Conservation (phyloP, 2,113 vertebrate genomes). For the Stegastes partitus region DNA sequence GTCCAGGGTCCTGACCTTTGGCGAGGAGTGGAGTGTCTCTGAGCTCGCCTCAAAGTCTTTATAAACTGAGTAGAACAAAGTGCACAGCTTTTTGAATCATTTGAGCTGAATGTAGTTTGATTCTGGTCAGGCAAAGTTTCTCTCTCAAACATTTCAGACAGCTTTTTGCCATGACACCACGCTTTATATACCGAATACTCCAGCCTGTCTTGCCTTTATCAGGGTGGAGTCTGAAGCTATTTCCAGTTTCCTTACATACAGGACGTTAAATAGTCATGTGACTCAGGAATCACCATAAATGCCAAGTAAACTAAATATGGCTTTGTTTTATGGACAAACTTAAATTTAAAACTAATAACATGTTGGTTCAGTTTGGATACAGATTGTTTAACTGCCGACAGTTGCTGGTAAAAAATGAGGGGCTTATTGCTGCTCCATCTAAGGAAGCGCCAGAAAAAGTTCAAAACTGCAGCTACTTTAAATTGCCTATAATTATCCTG, state of each 20-base stretch:
- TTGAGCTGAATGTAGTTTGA: conserved; percentile 17
- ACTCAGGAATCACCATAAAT: neutral
- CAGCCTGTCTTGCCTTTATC: neutral
- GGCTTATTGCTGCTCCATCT: too few relatives aligned
- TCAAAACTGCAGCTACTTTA: too few relatives aligned
- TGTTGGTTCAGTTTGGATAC: too few relatives aligned
- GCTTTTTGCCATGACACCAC: neutral
- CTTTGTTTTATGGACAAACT: neutral
- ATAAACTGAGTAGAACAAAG: conserved; percentile 19
- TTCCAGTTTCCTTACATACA: neutral
- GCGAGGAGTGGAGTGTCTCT: conserved; percentile 23
- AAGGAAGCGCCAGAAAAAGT: too few relatives aligned
- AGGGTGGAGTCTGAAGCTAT: neutral
- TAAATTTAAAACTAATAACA: too few relatives aligned
- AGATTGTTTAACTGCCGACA: too few relatives aligned
- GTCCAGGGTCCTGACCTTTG: conserved; percentile 72
- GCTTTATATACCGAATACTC: neutral
- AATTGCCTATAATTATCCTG: too few relatives aligned
- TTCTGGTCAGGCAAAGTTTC: conserved; percentile 1
- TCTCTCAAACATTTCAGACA: neutral
- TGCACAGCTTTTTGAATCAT: conserved; percentile 18
- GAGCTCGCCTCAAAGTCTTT: conserved; percentile 32
- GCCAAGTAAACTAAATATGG: neutral
- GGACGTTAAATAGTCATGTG: neutral
- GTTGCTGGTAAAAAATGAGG: too few relatives aligned